These are phyloP conservation scores for Brachionus rubens DNA, from an alignment of 1,140 invertebrate genomes.

Conservation along the genomic window DNA sequence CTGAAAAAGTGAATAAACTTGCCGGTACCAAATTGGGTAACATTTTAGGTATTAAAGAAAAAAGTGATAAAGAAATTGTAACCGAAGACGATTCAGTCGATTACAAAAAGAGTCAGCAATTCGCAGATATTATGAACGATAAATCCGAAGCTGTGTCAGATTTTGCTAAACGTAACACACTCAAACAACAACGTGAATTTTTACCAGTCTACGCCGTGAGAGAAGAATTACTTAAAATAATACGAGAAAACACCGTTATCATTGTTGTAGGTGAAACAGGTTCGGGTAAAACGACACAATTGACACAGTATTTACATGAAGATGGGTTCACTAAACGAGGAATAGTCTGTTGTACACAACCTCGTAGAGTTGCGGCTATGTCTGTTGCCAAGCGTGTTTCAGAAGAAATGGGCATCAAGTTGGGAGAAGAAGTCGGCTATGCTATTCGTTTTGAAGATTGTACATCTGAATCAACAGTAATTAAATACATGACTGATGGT, in stretches of 20 bases:
- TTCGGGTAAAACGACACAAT: constrained; percentile 95
- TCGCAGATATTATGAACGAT: constrained; percentile 85
- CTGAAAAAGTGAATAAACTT: constrained; percentile 98
- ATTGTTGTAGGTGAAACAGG: constrained; percentile 98
- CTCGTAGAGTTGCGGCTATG: constrained; percentile 94
- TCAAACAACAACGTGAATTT: constrained; percentile 76
- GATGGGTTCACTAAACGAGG: constrained; percentile 89
- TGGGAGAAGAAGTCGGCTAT: constrained; percentile 82
- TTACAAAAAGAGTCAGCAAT: constrained; percentile 80
- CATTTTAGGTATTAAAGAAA: constrained; percentile 87
- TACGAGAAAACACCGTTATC: constrained; percentile 88
- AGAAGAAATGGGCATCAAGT: constrained; percentile 87
- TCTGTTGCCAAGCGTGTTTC: constrained; percentile 96
- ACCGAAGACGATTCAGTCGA: constrained; percentile 60
- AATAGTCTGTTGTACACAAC: constrained; percentile 90
- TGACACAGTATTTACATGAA: constrained; percentile 97
- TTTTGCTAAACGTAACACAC: constrained; percentile 80
- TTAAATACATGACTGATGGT: constrained; percentile 99
- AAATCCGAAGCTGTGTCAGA: constrained; percentile 73
- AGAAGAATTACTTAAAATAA: constrained; percentile 69
- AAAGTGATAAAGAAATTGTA: constrained; percentile 53
- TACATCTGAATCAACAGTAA: constrained; percentile 79
- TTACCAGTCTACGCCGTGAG: constrained; percentile 92
- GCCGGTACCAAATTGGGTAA: constrained; percentile 93
- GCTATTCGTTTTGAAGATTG: constrained; percentile 99